Conservation (phyloP, 2,888 invertebrate genomes). For the Sesia apiformis region DNA sequence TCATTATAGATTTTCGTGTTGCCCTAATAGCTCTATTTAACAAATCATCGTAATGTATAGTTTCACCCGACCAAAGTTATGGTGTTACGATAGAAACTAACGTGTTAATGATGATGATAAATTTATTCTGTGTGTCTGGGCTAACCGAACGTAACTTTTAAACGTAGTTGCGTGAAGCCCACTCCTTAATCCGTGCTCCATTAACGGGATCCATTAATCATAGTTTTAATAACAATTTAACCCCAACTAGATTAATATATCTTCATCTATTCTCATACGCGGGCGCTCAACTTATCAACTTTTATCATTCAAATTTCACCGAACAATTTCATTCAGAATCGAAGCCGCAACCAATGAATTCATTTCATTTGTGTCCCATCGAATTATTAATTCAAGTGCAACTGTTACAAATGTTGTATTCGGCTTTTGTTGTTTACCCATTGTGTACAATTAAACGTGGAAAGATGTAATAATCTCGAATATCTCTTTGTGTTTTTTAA, state of each 20-base stretch:
- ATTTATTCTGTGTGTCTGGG: constrained; percentile 54
- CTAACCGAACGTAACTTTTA: constrained; percentile 50
- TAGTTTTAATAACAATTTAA: constrained; percentile 74
- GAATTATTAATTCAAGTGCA: constrained; percentile 51
- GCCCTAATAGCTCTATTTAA: constrained; percentile 24
- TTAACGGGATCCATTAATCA: constrained; percentile 68
- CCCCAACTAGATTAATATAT: constrained; percentile 72
- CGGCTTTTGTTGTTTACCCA: constrained; percentile 62
- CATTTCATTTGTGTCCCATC: constrained; percentile 29
- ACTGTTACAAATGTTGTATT: constrained; percentile 57
- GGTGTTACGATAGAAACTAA: constrained; percentile 20
- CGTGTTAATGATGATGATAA: constrained; percentile 64
- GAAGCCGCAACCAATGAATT: constrained; percentile 50
- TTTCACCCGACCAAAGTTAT: constrained; percentile 21
- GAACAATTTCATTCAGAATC: constrained; percentile 42
- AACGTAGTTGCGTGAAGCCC: constrained; percentile 56
- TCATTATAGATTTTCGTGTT: constrained; percentile 1
- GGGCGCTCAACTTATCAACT: constrained; percentile 36
- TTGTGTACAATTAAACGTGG: constrained; percentile 71
- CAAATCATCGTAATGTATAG: constrained; percentile 23
- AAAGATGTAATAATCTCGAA: constrained; percentile 70
- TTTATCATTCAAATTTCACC: constrained; percentile 67
- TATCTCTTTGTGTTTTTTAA: constrained; percentile 64
- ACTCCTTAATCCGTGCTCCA: constrained; percentile 67
- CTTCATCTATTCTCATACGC: constrained; percentile 61